A percentile compares a stretch with the other conserved stretches of the same genome.
phyloP scores from a whole-genome alignment of 35 echinoderm and acorn worm species.

The Heliocidaris tuberculata region DNA sequence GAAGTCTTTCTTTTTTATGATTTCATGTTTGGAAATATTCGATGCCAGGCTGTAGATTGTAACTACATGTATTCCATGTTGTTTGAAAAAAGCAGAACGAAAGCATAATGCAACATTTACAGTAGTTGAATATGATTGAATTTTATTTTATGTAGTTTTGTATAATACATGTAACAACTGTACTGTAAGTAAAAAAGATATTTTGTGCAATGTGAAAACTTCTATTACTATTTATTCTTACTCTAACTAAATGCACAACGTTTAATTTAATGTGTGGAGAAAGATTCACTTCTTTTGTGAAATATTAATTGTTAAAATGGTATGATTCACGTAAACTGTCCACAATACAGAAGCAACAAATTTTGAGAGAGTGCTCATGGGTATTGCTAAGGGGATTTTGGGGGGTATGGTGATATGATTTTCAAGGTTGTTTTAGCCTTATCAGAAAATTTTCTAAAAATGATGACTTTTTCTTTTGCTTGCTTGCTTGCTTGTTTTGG shows the following conservation, averaged over 20 bases:
- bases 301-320: no score
- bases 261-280: no score
- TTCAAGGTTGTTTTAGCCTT: no score
- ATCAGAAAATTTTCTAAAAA: no score
- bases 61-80: background rate
- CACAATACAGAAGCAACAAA: no score
- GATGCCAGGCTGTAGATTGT: background rate
- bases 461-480: no score
- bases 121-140: background rate
- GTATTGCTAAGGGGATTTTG: no score
- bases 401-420: no score
- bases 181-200: background rate
- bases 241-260: background rate
- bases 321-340: no score
- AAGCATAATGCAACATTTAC: background rate
- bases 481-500: no score
- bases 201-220: background rate
- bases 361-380: no score
- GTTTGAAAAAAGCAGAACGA: background rate
- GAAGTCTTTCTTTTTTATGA: background rate
- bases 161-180: background rate
- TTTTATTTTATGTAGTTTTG: background rate
- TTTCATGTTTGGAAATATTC: background rate
- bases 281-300: no score
- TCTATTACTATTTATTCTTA: slow-evolving; percentile 3